Percentiles rank a stretch among this genome's conserved stretches.
phyloP scores from a whole-genome alignment of 1,140 invertebrate species.

The Mylabris phalerata region DNA sequence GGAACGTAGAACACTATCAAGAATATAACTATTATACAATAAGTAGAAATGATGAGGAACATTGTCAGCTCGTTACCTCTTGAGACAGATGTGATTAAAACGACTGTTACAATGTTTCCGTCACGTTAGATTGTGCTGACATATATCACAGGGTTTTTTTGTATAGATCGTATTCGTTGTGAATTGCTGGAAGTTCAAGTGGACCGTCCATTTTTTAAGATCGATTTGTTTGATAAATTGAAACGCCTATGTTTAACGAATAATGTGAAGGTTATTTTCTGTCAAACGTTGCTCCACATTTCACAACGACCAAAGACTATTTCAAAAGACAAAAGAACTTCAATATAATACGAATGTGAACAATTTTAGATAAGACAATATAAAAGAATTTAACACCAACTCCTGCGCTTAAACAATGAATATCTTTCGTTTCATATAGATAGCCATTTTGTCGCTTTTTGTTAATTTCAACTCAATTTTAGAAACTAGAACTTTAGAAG shows the following conservation, averaged over 20 bases:
- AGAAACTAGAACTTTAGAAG: no score
- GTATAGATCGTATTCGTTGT: constrained; percentile 11
- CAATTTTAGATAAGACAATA: no score
- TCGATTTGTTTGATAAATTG: constrained; percentile 16
- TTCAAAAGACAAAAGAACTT: no score
- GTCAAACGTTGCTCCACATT: no score
- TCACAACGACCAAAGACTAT: no score
- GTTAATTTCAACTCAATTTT: no score
- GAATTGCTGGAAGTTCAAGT: constrained; percentile 19
- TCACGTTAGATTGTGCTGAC: constrained; percentile 19
- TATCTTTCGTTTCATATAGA: no score
- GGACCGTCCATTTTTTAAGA: constrained; percentile 21
- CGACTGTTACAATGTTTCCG: constrained; percentile 16
- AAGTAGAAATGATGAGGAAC: not conserved
- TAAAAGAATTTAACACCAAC: no score
- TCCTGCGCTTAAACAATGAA: no score
- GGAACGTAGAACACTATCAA: not conserved
- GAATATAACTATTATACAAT: no score
- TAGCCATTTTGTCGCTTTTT: no score
- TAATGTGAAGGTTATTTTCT: constrained; percentile 6
- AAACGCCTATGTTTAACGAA: constrained; percentile 14
- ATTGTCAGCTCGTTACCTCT: constrained; percentile 14
- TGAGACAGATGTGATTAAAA: constrained; percentile 18
- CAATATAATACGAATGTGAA: no score
- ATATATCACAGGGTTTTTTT: constrained; percentile 14